Evolutionary conservation across 2,888 invertebrate species (phyloP).

Genomic region (Agonopterix alstromeriana): DNA sequence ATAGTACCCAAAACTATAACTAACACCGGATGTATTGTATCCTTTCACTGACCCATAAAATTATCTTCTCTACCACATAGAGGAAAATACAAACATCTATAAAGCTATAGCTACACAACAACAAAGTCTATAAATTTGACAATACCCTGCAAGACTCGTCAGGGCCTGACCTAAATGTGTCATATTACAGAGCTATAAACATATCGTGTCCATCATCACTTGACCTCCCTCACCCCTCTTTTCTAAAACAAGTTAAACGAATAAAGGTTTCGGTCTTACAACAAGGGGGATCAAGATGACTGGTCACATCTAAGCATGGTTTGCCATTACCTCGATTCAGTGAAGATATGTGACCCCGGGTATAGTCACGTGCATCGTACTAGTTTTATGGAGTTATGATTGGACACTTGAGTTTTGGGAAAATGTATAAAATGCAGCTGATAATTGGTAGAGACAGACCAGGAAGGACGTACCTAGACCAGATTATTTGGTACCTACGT

Average conservation of each 20-base stretch:
- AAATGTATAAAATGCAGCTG: too few species aligned
- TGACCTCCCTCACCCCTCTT: conserved; percentile 11
- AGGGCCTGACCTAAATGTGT: conserved; percentile 41
- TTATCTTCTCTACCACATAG: too few species aligned
- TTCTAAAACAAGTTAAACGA: neutral
- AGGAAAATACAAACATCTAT: neutral
- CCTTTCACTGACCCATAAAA: too few species aligned
- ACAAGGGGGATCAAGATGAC: conserved; percentile 12
- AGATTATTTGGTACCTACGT: too few species aligned
- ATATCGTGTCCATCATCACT: conserved; percentile 27
- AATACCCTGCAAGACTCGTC: conserved; percentile 32
- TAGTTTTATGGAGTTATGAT: conserved; percentile 13
- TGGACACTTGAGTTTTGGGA: neutral
- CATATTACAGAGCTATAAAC: conserved; percentile 57
- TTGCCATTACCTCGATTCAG: conserved; percentile 40
- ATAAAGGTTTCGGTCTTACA: neutral
- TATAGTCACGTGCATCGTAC: conserved; percentile 23
- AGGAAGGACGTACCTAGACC: too few species aligned
- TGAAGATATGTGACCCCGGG: conserved; percentile 39
- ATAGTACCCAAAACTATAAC: too few species aligned
- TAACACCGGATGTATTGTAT: too few species aligned
- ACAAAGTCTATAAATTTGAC: conserved; percentile 23
- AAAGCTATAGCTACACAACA: neutral
- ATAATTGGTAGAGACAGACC: too few species aligned
- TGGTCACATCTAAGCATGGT: conserved; percentile 24